A percentile compares a stretch with the other conserved stretches of the same genome.
phyloP scores from a whole-genome alignment of 2,113 vertebrate species.

The Amblyopsis rosae region DNA sequence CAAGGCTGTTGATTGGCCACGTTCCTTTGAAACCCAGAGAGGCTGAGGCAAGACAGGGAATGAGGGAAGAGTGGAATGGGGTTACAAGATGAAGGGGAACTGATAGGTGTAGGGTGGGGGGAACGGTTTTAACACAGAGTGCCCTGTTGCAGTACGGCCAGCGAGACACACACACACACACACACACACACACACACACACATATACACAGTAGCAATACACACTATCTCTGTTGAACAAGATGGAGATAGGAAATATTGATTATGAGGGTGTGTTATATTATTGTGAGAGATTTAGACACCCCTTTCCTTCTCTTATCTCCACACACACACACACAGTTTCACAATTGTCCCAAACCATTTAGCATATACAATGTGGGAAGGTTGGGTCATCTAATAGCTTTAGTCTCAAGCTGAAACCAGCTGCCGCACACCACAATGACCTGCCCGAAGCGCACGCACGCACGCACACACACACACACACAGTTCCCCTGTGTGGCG shows the following conservation, averaged over 20 bases:
- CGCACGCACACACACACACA: too few relatives aligned
- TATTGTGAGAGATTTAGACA: background rate
- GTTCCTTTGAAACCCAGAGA: conserved; percentile 63
- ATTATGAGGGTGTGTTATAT: background rate
- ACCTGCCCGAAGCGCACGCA: background rate
- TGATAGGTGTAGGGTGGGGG: conserved; percentile 48
- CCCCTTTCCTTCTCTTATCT: background rate
- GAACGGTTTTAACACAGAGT: conserved; percentile 40
- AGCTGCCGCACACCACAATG: conserved; percentile 18
- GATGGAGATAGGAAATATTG: background rate
- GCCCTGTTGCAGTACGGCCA: conserved; percentile 65
- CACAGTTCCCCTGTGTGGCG: background rate
- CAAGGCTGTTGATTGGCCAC: conserved; percentile 65
- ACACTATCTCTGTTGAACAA: background rate
- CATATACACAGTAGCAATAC: background rate
- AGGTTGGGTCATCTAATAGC: conserved; percentile 39
- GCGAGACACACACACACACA: conserved; percentile 35
- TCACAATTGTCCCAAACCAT: background rate
- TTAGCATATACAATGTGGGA: background rate
- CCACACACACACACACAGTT: too few relatives aligned
- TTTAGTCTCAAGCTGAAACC: conserved; percentile 3
- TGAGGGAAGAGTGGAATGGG: conserved; percentile 34
- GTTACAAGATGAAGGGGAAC: conserved; percentile 58
- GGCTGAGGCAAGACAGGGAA: conserved; percentile 37
- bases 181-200: background rate